These are phyloP conservation scores for Vicugna pacos DNA, from an alignment of 2,113 vertebrate species.

Conservation along the genomic window DNA sequence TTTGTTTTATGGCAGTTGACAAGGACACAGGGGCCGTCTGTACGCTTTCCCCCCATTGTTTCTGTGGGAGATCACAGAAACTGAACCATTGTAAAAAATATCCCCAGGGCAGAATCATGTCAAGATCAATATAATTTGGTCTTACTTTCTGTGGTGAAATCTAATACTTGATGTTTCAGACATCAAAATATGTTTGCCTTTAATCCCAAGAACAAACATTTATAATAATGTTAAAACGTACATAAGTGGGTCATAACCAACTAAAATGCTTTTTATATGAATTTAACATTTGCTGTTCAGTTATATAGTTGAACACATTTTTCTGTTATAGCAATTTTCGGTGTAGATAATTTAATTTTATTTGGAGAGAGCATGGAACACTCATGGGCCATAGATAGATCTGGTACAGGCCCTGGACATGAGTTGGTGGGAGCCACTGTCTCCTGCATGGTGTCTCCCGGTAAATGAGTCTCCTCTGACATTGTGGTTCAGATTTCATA, in stretches of 20 bases:
- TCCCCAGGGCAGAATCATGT: not conserved
- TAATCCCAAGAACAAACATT: not conserved
- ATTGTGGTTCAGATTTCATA: not conserved
- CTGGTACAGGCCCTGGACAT: not conserved
- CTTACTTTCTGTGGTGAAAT: not conserved
- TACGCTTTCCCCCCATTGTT: not conserved
- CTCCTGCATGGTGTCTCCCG: not conserved
- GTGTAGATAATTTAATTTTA: not conserved
- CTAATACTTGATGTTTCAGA: slow-evolving; percentile 12
- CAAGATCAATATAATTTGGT: not conserved
- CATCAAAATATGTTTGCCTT: not conserved
- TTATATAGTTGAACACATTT: not conserved
- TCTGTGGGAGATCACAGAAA: not conserved
- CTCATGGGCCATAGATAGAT: not conserved
- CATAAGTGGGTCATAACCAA: not conserved
- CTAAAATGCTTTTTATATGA: not conserved
- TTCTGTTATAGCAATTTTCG: not conserved
- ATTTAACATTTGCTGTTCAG: not conserved
- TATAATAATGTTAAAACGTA: not conserved
- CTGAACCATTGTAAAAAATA: not conserved
- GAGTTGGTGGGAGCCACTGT: fast-evolving
- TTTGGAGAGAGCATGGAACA: too few species aligned
- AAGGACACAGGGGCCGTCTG: not conserved
- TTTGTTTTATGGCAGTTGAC: not conserved
- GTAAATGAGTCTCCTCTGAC: too few species aligned